Conservation (phyloP, 1,140 invertebrate genomes). For the Sitobion miscanthi region DNA sequence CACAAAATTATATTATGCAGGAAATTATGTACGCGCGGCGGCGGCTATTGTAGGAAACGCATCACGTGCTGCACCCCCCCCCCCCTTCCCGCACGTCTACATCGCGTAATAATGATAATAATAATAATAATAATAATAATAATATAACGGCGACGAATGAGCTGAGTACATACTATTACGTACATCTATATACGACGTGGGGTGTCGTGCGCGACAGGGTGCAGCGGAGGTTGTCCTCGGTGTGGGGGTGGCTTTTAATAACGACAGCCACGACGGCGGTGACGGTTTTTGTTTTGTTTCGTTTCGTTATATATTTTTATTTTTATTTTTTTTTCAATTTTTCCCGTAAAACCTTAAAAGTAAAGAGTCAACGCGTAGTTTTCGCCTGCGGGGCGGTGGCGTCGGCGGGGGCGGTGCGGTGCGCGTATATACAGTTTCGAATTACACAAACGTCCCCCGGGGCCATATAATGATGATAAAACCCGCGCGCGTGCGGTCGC, state of each 20-base stretch:
- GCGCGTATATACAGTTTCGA: constrained; percentile 32
- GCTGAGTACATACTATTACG: background rate
- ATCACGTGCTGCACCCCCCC: background rate
- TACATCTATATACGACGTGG: background rate
- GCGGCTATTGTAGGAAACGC: background rate
- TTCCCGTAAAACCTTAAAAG: background rate
- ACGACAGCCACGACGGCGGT: background rate
- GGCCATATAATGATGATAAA: constrained; percentile 37
- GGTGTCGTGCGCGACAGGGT: no score
- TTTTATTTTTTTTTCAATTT: background rate
- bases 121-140: background rate
- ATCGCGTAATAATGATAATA: background rate
- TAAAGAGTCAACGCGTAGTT: constrained; percentile 22
- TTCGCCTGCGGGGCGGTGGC: background rate
- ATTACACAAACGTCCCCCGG: constrained; percentile 45
- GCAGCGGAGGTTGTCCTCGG: background rate
- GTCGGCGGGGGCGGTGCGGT: background rate
- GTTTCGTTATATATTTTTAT: background rate
- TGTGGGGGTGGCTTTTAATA: constrained; percentile 26
- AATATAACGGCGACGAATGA: background rate
- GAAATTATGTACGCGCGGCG: background rate
- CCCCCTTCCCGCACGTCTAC: background rate
- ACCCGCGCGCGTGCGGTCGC: constrained; percentile 26
- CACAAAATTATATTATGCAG: background rate
- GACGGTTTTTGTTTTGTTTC: background rate